A percentile compares a stretch with the other conserved stretches of the same genome.
phyloP scores from a whole-genome alignment of 2,797 vertebrate genomes.

The Chelonia mydas region DNA sequence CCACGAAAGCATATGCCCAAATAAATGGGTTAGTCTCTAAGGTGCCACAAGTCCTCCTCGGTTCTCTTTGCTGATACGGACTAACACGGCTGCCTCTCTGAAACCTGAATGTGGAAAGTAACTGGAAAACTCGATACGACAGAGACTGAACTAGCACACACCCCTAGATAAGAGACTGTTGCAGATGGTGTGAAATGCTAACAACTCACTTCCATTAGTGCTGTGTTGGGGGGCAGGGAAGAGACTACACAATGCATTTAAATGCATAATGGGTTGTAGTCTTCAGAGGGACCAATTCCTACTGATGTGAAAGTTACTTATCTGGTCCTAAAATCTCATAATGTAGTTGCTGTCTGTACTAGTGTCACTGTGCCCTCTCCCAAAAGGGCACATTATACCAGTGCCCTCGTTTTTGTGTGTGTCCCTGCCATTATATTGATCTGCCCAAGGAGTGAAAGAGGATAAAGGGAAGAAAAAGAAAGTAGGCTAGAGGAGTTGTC shows the following conservation, averaged over 20 bases:
- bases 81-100: no score
- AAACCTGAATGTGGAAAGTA: neutral
- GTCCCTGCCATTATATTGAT: accelerated
- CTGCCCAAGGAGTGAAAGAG: neutral
- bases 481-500: neutral
- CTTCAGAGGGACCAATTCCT: neutral
- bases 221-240: neutral
- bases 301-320: neutral
- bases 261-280: neutral
- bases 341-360: neutral
- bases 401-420: neutral
- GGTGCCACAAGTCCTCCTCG: no score
- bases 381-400: neutral
- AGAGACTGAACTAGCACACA: neutral
- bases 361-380: neutral
- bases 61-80: no score
- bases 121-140: neutral
- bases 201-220: neutral
- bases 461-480: neutral
- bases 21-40: no score
- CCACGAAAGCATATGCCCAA: no score
- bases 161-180: neutral
- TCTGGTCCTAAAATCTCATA: neutral
- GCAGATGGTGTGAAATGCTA: neutral
- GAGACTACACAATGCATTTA: neutral